Conservation (phyloP, 2,888 invertebrate genomes). For the Anodontia alba region DNA sequence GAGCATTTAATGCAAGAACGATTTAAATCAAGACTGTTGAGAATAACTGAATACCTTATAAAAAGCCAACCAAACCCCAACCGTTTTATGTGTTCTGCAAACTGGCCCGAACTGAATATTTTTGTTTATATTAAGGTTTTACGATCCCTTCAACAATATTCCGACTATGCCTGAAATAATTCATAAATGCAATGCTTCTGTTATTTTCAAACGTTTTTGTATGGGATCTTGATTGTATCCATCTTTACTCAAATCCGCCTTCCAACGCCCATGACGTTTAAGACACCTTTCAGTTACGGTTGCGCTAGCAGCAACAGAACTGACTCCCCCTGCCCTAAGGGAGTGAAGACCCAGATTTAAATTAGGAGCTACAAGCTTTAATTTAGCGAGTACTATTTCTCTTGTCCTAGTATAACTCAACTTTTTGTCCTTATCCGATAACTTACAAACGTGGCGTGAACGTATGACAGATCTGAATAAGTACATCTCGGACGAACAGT, state of each 20-base stretch:
- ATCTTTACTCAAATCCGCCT: constrained; percentile 17
- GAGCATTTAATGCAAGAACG: constrained; percentile 4
- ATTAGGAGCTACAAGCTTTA: constrained; percentile 14
- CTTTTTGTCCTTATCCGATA: constrained; percentile 11
- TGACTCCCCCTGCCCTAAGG: constrained; percentile 10
- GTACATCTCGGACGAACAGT: background rate
- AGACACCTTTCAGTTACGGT: constrained; percentile 23
- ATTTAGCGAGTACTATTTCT: constrained; percentile 8
- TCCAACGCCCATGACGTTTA: constrained; percentile 31
- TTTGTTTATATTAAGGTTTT: background rate
- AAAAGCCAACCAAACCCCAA: background rate
- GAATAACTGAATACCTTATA: background rate
- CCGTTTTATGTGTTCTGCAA: background rate
- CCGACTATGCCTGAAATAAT: too few relatives aligned
- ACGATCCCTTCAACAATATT: too few relatives aligned
- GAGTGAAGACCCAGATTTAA: constrained; percentile 23
- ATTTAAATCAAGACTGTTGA: background rate
- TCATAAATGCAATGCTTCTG: constrained; percentile 8
- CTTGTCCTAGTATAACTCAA: constrained; percentile 24
- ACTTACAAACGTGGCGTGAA: background rate
- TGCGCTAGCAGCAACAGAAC: background rate
- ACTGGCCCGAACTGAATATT: background rate
- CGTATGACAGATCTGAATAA: constrained; percentile 5
- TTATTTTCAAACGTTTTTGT: background rate
- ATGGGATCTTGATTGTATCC: constrained; percentile 19